These are phyloP conservation scores for Acromyrmex echinatior DNA, from an alignment of 1,140 invertebrate species.

Conservation along the genomic window DNA sequence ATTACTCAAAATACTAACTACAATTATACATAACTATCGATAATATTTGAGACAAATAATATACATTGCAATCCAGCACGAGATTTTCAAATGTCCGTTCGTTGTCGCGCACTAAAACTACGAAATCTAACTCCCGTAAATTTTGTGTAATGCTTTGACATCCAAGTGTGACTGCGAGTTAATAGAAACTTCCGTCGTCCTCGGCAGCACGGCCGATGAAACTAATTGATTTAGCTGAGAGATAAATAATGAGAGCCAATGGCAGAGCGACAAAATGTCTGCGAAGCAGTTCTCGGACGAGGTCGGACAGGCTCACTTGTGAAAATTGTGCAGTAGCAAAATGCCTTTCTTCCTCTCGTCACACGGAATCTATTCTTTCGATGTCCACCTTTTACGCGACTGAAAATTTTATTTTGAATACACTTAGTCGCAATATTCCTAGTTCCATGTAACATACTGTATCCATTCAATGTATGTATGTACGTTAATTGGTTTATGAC, in stretches of 20 bases:
- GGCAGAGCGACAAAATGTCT: conserved; percentile 85
- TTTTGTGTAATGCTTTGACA: conserved; percentile 64
- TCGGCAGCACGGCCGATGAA: conserved; percentile 45
- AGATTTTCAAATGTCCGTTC: conserved; percentile 32
- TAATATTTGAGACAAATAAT: background rate
- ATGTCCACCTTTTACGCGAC: conserved; percentile 21
- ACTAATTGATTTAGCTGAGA: conserved; percentile 78
- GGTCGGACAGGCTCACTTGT: conserved; percentile 75
- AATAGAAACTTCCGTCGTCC: conserved; percentile 51
- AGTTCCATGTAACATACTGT: conserved; percentile 75
- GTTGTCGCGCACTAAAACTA: conserved; percentile 40
- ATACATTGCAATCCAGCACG: conserved; percentile 39
- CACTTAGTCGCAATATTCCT: conserved; percentile 59
- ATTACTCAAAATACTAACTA: background rate
- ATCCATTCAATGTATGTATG: background rate
- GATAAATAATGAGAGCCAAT: conserved; percentile 87
- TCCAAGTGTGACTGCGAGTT: conserved; percentile 59
- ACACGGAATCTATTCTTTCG: conserved; percentile 8
- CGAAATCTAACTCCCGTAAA: conserved; percentile 25
- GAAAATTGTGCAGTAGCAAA: conserved; percentile 76
- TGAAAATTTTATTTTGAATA: conserved; percentile 1
- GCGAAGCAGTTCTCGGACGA: conserved; percentile 74
- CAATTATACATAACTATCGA: background rate
- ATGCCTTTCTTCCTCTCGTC: conserved; percentile 62
- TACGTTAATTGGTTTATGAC: conserved; percentile 4